A percentile compares a stretch with the other conserved stretches of the same genome.
Conservation (phyloP, 2,888 invertebrate genomes). For the Metallyticus violacea region DNA sequence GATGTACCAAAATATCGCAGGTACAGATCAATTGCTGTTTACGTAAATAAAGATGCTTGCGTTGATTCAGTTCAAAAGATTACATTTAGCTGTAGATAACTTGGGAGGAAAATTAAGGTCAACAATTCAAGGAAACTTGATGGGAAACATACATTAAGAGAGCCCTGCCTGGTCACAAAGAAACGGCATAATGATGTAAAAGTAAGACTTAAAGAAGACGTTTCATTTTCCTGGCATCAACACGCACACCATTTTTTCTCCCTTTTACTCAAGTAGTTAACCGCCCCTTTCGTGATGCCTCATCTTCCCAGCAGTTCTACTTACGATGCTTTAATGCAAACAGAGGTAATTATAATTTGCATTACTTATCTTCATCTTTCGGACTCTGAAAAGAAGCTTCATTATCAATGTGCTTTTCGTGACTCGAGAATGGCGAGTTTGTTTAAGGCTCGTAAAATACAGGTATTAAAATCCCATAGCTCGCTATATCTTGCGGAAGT, state of each 20-base stretch:
- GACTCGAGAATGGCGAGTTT: neutral
- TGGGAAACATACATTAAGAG: neutral
- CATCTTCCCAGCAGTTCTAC: neutral
- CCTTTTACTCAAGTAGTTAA: neutral
- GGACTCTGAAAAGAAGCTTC: neutral
- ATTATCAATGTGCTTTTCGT: neutral
- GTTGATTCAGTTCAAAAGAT: too few relatives aligned
- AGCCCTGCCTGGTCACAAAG: neutral
- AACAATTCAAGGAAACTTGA: neutral
- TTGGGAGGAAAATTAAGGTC: neutral
- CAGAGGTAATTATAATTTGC: neutral
- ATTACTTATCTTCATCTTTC: neutral
- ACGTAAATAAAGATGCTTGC: too few relatives aligned
- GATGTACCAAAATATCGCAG: too few relatives aligned
- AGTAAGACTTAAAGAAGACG: neutral
- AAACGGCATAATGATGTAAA: neutral
- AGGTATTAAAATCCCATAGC: neutral
- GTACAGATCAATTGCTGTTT: too few relatives aligned
- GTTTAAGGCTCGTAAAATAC: neutral
- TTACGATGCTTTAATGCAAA: neutral
- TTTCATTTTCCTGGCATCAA: neutral
- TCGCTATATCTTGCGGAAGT: neutral
- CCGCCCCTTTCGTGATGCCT: neutral
- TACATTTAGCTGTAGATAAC: neutral
- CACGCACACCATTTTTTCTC: neutral